Evolutionary conservation across 2,797 vertebrate genomes (phyloP).

Genomic region (Mallotus villosus): DNA sequence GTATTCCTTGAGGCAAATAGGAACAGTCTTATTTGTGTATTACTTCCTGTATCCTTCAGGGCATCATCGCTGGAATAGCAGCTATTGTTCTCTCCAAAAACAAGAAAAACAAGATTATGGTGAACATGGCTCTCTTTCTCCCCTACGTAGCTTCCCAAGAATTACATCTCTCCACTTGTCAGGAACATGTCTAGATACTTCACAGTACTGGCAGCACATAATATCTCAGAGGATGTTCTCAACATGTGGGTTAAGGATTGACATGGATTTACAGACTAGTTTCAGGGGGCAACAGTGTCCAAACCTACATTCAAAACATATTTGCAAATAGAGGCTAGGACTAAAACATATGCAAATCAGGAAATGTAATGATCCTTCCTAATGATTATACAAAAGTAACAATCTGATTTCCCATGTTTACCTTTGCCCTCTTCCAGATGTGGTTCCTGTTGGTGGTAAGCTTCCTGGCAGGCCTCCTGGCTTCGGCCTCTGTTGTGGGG

Average conservation of each 20-base stretch:
- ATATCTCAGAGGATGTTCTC: conserved; percentile 11
- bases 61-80: conserved; percentile 74
- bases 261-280: not conserved
- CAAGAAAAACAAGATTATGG: conserved; percentile 75
- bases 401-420: not conserved
- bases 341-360: not conserved
- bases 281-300: not conserved
- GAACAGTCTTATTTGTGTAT: not conserved
- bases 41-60: conserved; percentile 56
- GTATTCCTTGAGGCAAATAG: too few relatives aligned
- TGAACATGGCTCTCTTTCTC: conserved; percentile 56
- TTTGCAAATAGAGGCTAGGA: not conserved
- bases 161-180: conserved; percentile 2
- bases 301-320: conserved; percentile 16
- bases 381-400: not conserved
- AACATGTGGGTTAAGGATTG: not conserved
- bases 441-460: conserved; percentile 80
- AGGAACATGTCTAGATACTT: not conserved
- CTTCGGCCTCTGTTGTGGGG: conserved; percentile 73
- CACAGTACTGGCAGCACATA: conserved; percentile 32
- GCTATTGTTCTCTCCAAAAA: conserved; percentile 85
- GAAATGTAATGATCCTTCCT: not conserved
- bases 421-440: conserved; percentile 64
- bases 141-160: not conserved
- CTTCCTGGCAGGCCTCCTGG: conserved; percentile 75